Evolutionary conservation across 2,888 invertebrate species (phyloP).

Genomic region (Cerastis rubricosa): DNA sequence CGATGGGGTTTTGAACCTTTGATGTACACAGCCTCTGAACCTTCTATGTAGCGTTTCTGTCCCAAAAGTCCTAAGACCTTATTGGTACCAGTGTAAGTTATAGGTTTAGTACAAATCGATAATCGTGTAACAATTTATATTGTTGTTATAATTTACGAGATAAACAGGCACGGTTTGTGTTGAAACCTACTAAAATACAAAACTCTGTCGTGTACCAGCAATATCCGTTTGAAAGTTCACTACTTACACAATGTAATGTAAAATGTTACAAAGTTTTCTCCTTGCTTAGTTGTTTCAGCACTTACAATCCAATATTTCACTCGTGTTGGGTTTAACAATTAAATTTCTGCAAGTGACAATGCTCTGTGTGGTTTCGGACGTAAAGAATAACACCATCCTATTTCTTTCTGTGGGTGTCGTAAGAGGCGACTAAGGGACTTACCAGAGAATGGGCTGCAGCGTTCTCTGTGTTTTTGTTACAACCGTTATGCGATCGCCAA

Average conservation of each 20-base stretch:
- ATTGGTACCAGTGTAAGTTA: not conserved
- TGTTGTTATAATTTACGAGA: constrained; percentile 47
- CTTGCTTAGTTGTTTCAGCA: not conserved
- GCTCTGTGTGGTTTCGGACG: no score
- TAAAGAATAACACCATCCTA: no score
- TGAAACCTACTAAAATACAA: constrained; percentile 50
- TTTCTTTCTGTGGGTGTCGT: no score
- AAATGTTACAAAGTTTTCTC: constrained; percentile 36
- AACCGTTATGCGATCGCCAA: no score
- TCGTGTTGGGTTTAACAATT: not conserved
- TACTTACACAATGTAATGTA: constrained; percentile 36
- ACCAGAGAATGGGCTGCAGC: no score
- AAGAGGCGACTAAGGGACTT: no score
- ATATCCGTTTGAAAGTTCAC: constrained; percentile 53
- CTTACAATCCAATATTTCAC: not conserved
- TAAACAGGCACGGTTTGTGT: constrained; percentile 50
- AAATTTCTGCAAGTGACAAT: not conserved
- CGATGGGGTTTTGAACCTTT: not conserved
- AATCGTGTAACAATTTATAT: constrained; percentile 14
- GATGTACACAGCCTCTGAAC: not conserved
- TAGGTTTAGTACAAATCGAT: constrained; percentile 4
- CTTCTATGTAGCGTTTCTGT: not conserved
- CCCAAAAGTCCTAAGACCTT: not conserved
- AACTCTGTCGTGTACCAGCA: constrained; percentile 34
- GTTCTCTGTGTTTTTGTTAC: no score